phyloP scores from a whole-genome alignment of 2,797 vertebrate species.

The Periparus ater region DNA sequence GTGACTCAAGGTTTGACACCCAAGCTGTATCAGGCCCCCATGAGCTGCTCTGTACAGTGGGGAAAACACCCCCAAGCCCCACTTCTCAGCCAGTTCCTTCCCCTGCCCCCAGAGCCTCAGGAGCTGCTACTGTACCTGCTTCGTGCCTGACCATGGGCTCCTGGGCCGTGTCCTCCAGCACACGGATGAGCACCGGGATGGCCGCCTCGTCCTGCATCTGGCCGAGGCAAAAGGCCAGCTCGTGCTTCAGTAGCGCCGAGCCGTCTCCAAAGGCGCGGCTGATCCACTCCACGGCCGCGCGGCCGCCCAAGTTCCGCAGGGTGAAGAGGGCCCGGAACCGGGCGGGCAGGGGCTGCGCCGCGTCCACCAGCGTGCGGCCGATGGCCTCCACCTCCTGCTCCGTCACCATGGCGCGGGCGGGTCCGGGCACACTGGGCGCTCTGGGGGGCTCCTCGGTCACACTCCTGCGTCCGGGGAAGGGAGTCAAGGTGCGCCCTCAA shows the following conservation, averaged over 20 bases:
- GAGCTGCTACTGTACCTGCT: slow-evolving; percentile 79
- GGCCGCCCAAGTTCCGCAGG: slow-evolving; percentile 87
- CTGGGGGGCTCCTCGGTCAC: neutral
- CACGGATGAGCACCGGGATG: slow-evolving; percentile 78
- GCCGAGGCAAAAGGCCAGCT: slow-evolving; percentile 93
- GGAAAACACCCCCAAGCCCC: neutral
- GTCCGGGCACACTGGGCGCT: accelerated
- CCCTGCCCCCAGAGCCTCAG: neutral
- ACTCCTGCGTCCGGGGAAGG: neutral
- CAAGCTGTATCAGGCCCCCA: accelerated
- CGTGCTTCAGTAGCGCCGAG: slow-evolving; percentile 92
- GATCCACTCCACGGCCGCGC: slow-evolving; percentile 86
- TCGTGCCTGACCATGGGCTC: slow-evolving; percentile 96
- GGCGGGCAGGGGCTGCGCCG: slow-evolving; percentile 74
- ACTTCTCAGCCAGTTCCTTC: neutral
- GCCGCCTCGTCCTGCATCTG: slow-evolving; percentile 90
- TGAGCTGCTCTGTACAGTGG: accelerated
- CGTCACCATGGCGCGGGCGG: slow-evolving; percentile 72
- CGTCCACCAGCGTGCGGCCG: slow-evolving; percentile 81
- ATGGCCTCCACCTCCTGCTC: slow-evolving; percentile 77
- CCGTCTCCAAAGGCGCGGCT: slow-evolving; percentile 84
- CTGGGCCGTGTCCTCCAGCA: slow-evolving; percentile 84
- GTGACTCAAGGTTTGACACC: neutral
- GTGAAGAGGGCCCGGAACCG: slow-evolving; percentile 95
- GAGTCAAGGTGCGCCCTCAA: neutral